Evolutionary conservation across 1,140 invertebrate species (phyloP).

Genomic region (Eupeodes corollae): DNA sequence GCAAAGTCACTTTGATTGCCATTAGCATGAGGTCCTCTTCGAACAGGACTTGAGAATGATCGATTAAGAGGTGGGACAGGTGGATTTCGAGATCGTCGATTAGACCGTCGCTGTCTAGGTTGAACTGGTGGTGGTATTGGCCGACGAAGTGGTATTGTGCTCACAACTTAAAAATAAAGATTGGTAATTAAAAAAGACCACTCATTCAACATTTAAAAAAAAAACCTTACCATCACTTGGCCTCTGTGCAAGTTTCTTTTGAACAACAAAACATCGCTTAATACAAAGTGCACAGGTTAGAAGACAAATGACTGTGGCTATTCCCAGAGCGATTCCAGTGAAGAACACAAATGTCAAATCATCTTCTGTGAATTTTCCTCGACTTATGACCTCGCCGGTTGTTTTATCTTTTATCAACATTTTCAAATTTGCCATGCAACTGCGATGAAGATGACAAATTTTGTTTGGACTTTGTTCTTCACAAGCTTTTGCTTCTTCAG

Average conservation of each 20-base stretch:
- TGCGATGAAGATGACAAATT: constrained; percentile 21
- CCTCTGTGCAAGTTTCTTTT: neutral
- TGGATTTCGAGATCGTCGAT: constrained; percentile 17
- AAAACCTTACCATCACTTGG: constrained; percentile 13
- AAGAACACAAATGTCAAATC: constrained; percentile 26
- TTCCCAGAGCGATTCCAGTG: constrained; percentile 23
- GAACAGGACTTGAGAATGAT: constrained; percentile 13
- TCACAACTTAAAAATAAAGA: constrained; percentile 7
- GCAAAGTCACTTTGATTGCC: constrained; percentile 13
- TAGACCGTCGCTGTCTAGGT: constrained; percentile 9
- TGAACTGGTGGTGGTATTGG: constrained; percentile 12
- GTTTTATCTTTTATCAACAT: constrained; percentile 16
- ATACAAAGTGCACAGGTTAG: constrained; percentile 24
- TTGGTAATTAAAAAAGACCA: constrained; percentile 7
- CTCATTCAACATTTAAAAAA: neutral
- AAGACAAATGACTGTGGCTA: constrained; percentile 29
- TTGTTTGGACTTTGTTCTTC: constrained; percentile 19
- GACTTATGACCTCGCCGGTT: constrained; percentile 4
- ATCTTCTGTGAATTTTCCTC: constrained; percentile 20
- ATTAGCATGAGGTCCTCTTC: constrained; percentile 18
- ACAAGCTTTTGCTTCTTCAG: constrained; percentile 10
- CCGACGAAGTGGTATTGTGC: neutral
- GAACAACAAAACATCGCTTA: constrained; percentile 22
- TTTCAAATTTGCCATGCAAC: constrained; percentile 22
- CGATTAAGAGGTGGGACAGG: constrained; percentile 12